Evolutionary conservation across 2,888 invertebrate species (phyloP).

Genomic region (Megastigmus dorsalis): DNA sequence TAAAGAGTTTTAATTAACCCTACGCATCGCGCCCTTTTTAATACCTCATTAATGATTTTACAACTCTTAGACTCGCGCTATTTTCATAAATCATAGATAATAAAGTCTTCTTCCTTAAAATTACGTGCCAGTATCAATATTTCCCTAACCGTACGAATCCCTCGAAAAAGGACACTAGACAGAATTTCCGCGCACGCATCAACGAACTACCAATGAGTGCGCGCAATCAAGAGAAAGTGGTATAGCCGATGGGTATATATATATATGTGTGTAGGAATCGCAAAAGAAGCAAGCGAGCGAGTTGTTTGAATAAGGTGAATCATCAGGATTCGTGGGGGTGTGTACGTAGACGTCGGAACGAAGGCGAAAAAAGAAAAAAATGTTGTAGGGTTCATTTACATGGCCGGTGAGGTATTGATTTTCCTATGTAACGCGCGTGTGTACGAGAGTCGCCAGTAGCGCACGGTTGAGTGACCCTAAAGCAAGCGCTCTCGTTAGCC

Average conservation of each 20-base stretch:
- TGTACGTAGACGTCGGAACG: background rate
- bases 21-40: background rate
- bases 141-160: too few species aligned
- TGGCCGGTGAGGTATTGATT: conserved; percentile 48
- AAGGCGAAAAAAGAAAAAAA: conserved; percentile 38
- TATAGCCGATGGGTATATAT: background rate
- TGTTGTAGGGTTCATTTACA: conserved; percentile 48
- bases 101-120: background rate
- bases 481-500: conserved; percentile 28
- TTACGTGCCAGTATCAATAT: too few species aligned
- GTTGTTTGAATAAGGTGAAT: conserved; percentile 41
- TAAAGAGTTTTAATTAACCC: conserved; percentile 20
- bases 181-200: too few species aligned
- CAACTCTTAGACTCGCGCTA: too few species aligned
- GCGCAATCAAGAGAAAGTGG: conserved; percentile 11
- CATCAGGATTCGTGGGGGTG: conserved; percentile 17
- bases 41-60: background rate
- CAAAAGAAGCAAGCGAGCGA: background rate
- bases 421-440: conserved; percentile 24
- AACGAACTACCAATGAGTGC: conserved; percentile 5
- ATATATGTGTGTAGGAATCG: background rate
- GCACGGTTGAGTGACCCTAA: conserved; percentile 16
- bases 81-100: background rate
- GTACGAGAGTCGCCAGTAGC: too few species aligned
- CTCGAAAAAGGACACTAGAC: too few species aligned